These are phyloP conservation scores for Cinclus mexicanus DNA, from an alignment of 2,113 vertebrate genomes.

Conservation along the genomic window DNA sequence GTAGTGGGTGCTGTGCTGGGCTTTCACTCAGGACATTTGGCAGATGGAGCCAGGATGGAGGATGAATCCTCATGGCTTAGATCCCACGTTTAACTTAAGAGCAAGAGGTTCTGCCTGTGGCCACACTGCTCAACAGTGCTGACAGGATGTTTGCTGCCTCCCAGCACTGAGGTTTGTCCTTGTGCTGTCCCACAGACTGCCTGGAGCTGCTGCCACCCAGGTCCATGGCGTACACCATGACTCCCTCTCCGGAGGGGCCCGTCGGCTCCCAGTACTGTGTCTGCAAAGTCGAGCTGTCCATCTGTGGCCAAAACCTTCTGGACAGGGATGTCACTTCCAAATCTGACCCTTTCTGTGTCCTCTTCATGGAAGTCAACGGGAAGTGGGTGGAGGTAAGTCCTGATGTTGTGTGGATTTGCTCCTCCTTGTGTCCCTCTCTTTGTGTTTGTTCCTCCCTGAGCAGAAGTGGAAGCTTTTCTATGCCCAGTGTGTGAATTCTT, in stretches of 20 bases:
- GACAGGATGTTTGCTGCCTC: fast-evolving
- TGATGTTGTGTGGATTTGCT: background rate
- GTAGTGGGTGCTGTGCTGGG: background rate
- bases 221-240: slow-evolving; percentile 86
- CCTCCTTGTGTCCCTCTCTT: background rate
- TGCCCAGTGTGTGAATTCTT: background rate
- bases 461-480: background rate
- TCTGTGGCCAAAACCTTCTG: slow-evolving; percentile 88
- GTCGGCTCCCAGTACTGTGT: slow-evolving; percentile 85
- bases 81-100: fast-evolving
- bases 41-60: background rate
- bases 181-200: slow-evolving; percentile 53
- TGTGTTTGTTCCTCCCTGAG: background rate
- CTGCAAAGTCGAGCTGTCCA: slow-evolving; percentile 91
- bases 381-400: slow-evolving; percentile 93
- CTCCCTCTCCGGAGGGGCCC: slow-evolving; percentile 50
- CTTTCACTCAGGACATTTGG: background rate
- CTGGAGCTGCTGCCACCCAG: slow-evolving; percentile 60
- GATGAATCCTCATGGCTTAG: background rate
- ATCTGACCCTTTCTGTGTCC: slow-evolving; percentile 96
- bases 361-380: slow-evolving; percentile 88
- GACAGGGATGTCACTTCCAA: slow-evolving; percentile 97
- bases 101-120: background rate
- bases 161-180: background rate
- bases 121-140: fast-evolving